A percentile compares a stretch with the other conserved stretches of the same genome.
Conservation (phyloP, 1,140 invertebrate species). For the Dinoponera quadriceps region DNA sequence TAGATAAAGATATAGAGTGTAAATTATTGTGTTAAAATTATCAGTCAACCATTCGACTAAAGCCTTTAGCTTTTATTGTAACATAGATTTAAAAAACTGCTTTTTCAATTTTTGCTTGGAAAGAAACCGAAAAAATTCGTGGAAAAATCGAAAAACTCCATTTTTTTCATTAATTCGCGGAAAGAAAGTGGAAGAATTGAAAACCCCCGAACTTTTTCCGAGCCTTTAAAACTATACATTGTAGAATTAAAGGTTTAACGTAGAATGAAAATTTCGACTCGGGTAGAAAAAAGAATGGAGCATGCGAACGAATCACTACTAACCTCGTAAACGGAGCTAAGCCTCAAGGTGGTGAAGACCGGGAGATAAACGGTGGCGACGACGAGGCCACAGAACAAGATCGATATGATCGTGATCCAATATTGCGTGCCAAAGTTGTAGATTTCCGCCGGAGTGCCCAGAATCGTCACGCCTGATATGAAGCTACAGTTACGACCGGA, state of each 20-base stretch:
- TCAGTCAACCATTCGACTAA: too few species aligned
- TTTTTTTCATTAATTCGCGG: too few species aligned
- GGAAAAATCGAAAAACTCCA: too few species aligned
- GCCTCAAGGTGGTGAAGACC: constrained; percentile 91
- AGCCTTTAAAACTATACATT: too few species aligned
- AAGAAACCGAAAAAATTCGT: too few species aligned
- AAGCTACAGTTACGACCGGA: constrained; percentile 87
- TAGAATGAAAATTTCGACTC: not conserved
- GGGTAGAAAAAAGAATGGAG: not conserved
- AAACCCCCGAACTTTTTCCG: too few species aligned
- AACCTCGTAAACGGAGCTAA: constrained; percentile 95
- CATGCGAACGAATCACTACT: constrained; percentile 26
- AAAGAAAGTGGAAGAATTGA: too few species aligned
- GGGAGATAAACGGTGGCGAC: constrained; percentile 92
- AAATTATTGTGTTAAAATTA: too few species aligned
- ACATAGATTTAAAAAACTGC: too few species aligned
- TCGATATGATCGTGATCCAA: constrained; percentile 90
- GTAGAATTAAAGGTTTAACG: not conserved
- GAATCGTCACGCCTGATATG: constrained; percentile 95
- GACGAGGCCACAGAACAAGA: constrained; percentile 89
- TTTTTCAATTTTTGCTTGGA: too few species aligned
- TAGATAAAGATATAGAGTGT: too few species aligned
- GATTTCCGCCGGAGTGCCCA: constrained; percentile 95
- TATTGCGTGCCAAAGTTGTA: constrained; percentile 95
- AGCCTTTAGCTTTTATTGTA: too few species aligned